Percentiles rank a stretch among this genome's conserved stretches.
Evolutionary conservation across 1,140 invertebrate species (phyloP).

Genomic region (Globodera rostochiensis): DNA sequence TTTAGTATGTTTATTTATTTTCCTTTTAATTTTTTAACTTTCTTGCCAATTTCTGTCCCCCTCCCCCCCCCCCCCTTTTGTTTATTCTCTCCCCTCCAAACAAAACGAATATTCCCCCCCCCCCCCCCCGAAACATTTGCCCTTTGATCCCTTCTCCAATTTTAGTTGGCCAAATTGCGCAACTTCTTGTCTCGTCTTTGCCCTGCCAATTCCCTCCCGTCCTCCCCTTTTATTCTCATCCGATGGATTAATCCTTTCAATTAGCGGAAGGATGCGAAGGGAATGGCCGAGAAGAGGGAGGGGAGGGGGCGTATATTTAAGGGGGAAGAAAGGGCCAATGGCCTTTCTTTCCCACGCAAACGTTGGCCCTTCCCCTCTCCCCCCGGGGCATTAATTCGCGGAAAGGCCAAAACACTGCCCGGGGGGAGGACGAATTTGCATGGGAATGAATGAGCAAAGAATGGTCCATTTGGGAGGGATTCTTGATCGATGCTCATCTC

Average conservation of each 20-base stretch:
- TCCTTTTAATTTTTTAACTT: background rate
- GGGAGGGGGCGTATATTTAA: background rate
- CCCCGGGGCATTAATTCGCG: conserved; percentile 12
- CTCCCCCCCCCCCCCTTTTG: too few relatives aligned
- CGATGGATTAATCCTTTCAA: conserved; percentile 16
- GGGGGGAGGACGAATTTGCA: conserved; percentile 10
- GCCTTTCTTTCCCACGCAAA: conserved; percentile 1
- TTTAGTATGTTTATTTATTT: background rate
- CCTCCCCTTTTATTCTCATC: background rate
- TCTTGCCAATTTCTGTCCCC: background rate
- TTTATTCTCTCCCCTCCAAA: too few relatives aligned
- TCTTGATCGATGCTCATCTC: background rate
- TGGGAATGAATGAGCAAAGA: background rate
- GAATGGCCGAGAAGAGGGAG: too few relatives aligned
- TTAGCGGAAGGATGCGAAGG: conserved; percentile 1
- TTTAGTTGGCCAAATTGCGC: conserved; percentile 6
- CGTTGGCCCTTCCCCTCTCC: background rate
- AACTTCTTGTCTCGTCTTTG: background rate
- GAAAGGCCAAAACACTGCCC: background rate
- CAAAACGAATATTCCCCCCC: too few relatives aligned
- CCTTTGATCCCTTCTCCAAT: background rate
- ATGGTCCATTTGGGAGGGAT: background rate
- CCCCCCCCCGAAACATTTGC: background rate
- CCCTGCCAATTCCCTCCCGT: background rate
- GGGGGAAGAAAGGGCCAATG: conserved; percentile 9